Evolutionary conservation across 2,797 vertebrate species (phyloP).

Genomic region (Oreochromis grahami): DNA sequence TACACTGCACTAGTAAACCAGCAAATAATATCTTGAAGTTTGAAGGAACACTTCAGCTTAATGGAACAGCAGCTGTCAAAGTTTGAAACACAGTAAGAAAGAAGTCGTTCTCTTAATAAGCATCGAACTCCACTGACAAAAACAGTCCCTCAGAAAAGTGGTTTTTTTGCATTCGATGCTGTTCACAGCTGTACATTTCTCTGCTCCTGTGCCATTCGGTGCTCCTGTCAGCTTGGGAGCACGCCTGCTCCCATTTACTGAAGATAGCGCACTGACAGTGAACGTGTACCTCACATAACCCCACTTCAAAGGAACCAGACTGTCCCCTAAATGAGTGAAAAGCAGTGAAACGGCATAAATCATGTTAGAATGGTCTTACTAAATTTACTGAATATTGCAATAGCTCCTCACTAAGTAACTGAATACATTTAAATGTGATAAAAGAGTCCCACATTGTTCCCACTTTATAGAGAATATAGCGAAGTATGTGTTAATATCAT

Average conservation of each 20-base stretch:
- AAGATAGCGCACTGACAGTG: background rate
- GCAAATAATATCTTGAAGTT: background rate
- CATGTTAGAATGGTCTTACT: background rate
- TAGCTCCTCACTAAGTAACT: background rate
- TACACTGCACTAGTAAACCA: background rate
- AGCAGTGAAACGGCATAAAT: background rate
- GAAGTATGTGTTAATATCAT: fast-evolving
- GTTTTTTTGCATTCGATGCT: background rate
- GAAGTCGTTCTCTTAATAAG: background rate
- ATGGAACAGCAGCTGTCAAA: background rate
- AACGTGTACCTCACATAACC: background rate
- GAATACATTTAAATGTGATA: background rate
- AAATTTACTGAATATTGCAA: background rate
- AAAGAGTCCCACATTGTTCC: background rate
- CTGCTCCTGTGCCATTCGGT: background rate
- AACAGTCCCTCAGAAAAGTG: background rate
- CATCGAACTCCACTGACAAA: background rate
- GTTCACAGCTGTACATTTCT: background rate
- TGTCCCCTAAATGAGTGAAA: background rate
- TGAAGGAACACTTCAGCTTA: background rate
- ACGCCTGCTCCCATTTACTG: background rate
- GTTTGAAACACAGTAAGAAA: background rate
- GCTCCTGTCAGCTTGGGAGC: background rate
- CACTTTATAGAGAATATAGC: background rate
- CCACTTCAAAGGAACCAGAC: background rate